A percentile compares a stretch with the other conserved stretches of the same genome.
Evolutionary conservation across 2,797 vertebrate genomes (phyloP).

Genomic region (Notamacropus eugenii): DNA sequence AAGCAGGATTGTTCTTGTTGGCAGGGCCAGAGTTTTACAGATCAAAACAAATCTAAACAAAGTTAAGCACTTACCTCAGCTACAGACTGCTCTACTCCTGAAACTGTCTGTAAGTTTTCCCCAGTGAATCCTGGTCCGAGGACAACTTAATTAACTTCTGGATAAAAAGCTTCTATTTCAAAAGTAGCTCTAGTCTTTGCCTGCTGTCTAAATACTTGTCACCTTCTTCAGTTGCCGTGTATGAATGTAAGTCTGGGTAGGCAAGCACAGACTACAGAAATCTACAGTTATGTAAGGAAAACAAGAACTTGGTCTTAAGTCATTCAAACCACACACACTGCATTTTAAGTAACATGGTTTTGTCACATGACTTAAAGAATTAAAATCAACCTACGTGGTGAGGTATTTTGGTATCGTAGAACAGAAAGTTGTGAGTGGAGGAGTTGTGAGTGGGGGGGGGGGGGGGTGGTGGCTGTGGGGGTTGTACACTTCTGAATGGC

Average conservation of each 20-base stretch:
- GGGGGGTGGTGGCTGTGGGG: conserved; percentile 40
- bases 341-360: conserved; percentile 75
- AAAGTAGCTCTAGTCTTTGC: conserved; percentile 34
- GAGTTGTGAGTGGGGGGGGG: conserved; percentile 68
- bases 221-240: conserved; percentile 52
- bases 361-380: conserved; percentile 78
- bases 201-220: conserved; percentile 6
- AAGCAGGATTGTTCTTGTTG: conserved; percentile 18
- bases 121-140: conserved; percentile 42
- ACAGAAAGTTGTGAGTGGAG: conserved; percentile 73
- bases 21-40: conserved; percentile 52
- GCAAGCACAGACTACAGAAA: conserved; percentile 50
- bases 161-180: conserved; percentile 60
- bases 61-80: conserved; percentile 77
- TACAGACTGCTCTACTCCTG: conserved; percentile 48
- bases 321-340: conserved; percentile 76
- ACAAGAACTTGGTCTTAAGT: conserved; percentile 71
- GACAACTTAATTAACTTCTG: conserved; percentile 60
- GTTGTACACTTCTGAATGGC: conserved; percentile 64
- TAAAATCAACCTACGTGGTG: conserved; percentile 65
- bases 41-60: conserved; percentile 69
- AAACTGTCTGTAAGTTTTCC: conserved; percentile 49
- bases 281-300: conserved; percentile 60
- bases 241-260: conserved; percentile 9
- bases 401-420: conserved; percentile 62